Percentiles rank a stretch among this genome's conserved stretches.
Evolutionary conservation across 1,140 invertebrate genomes (phyloP).

Genomic region (Heliconius hermathena): DNA sequence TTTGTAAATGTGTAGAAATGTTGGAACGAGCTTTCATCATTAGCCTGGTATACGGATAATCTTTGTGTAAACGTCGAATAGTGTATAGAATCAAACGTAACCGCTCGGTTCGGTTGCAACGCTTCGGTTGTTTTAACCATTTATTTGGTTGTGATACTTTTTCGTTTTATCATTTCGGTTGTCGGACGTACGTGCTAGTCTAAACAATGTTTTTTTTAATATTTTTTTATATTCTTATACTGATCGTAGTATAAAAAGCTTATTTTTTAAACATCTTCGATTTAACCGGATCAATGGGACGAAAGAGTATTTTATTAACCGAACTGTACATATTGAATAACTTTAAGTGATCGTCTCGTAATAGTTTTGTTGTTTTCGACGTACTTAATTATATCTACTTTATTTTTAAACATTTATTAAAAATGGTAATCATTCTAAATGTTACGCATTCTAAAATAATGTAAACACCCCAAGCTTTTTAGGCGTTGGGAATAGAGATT

Average conservation of each 20-base stretch:
- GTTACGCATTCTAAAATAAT: constrained; percentile 12
- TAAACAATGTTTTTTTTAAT: not conserved
- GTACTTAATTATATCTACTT: not conserved
- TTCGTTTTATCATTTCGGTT: not conserved
- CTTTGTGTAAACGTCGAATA: constrained; percentile 60
- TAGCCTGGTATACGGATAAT: constrained; percentile 74
- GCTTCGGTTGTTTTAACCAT: not conserved
- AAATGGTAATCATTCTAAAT: constrained; percentile 11
- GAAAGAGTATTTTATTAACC: not conserved
- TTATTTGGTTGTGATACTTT: not conserved
- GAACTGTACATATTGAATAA: constrained; percentile 33
- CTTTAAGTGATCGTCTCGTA: constrained; percentile 49
- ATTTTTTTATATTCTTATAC: not conserved
- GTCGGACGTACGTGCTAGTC: not conserved
- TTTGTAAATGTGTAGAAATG: constrained; percentile 67
- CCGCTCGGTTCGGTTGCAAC: not conserved
- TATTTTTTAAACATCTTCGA: not conserved
- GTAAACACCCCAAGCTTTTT: constrained; percentile 30
- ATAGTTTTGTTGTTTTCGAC: constrained; percentile 44
- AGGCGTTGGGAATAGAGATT: constrained; percentile 47
- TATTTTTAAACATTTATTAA: not conserved
- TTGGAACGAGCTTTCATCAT: constrained; percentile 75
- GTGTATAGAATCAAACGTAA: constrained; percentile 22
- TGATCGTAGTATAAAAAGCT: not conserved
- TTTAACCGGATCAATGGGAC: not conserved